Evolutionary conservation across 2,797 vertebrate genomes (phyloP), one percentile per base, ranked within the genome.

Genomic region (Sebastes glaucus): DNA sequence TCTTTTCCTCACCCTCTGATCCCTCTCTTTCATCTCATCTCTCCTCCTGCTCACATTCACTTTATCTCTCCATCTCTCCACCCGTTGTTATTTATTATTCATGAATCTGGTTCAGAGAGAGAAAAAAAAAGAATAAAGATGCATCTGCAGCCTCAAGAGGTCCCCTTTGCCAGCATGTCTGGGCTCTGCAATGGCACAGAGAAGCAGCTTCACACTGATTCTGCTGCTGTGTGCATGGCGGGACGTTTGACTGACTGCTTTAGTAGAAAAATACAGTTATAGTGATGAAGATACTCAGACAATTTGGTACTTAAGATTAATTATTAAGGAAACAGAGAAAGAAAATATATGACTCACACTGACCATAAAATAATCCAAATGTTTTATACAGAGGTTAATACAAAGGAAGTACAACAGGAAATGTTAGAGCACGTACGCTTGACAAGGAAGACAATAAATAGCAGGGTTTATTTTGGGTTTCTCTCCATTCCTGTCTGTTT

Each of bases 31-130:
- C 62, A 82, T 86, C 53, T 20, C 2, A 2, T 78, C 28, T 23
- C 35, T 71, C 61, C 35, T 66, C 57, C 53, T 16, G 6, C 84
- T 87, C 73, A 55, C 59, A 57, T 71, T 73, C 71, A 25, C 52
- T 84, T 74, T 35, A 71, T 84, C 74, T 35, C 7, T 75, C 79
- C 66, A 77, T 80, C 80, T 77, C 78, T 77, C 69, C 60, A 35
- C 74, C 64, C 30, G 2, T 46, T 68, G 27, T 72, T 63, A 77
- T 92, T 83, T 85, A 92, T 93, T 88, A 93, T 94, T 91, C 87
- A 93, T 92, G 87, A 88, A 78, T 61, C 69, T 79, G 67, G 65
- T 84, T 87, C 66, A 62, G 55, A 76, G 80, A 64, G 71, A 22
- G 5, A 38, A 38, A 64, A 75, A 75, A 73, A 79, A 68, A 13